Conservation (phyloP, 2,888 invertebrate species). For the Trichopria drosophilae region DNA sequence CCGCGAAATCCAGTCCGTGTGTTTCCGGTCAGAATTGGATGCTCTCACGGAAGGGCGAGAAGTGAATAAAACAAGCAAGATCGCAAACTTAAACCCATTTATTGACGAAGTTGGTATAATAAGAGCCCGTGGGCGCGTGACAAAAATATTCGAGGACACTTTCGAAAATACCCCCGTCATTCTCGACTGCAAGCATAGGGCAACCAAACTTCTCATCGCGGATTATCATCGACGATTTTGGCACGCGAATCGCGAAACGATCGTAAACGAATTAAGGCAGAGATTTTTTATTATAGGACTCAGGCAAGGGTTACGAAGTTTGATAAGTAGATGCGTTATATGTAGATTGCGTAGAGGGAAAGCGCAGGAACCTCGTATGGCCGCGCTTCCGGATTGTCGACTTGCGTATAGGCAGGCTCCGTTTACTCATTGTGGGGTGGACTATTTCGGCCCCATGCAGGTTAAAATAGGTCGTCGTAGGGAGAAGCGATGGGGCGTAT, state of each 20-base stretch:
- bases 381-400: constrained; percentile 18
- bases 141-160: not conserved
- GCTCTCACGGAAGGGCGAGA: no score
- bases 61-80: no score
- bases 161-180: constrained; percentile 17
- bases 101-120: constrained; percentile 8
- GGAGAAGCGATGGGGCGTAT: constrained; percentile 28
- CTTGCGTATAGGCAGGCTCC: constrained; percentile 16
- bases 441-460: constrained; percentile 33
- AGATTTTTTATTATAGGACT: constrained; percentile 23
- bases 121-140: constrained; percentile 5
- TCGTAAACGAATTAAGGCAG: constrained; percentile 30
- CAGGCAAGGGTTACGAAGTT: constrained; percentile 11
- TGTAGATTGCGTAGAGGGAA: constrained; percentile 3
- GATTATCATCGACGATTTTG: constrained; percentile 19
- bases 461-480: constrained; percentile 13
- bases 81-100: not conserved
- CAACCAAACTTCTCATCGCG: constrained; percentile 12
- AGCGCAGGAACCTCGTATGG: constrained; percentile 18
- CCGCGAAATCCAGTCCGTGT: no score
- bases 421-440: constrained; percentile 26
- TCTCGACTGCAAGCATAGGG: constrained; percentile 23
- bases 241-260: constrained; percentile 26
- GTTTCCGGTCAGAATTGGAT: no score
- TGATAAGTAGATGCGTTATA: constrained; percentile 2